These are phyloP conservation scores for Eulimnadia texana DNA, from an alignment of 1,140 invertebrate genomes.

Conservation along the genomic window DNA sequence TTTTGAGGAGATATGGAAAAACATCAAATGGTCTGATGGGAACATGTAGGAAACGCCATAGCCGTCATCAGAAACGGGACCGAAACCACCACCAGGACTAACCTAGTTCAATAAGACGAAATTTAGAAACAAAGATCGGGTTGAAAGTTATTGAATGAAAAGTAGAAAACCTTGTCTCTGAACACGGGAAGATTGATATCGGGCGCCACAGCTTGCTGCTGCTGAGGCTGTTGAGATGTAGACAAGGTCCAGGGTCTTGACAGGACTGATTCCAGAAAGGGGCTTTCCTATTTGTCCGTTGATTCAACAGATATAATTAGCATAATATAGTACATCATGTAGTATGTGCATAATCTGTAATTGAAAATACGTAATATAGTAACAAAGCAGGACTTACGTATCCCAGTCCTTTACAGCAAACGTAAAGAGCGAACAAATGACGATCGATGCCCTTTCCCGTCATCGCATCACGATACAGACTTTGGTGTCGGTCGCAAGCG, in stretches of 20 bases:
- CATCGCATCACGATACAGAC: constrained; percentile 32
- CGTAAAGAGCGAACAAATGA: constrained; percentile 39
- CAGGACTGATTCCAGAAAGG: constrained; percentile 33
- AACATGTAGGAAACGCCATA: constrained; percentile 40
- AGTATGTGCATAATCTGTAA: too few relatives aligned
- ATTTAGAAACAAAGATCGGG: neutral
- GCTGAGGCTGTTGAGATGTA: constrained; percentile 38
- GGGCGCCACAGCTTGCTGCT: constrained; percentile 33
- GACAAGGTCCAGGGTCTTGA: constrained; percentile 37
- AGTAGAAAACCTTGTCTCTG: constrained; percentile 27
- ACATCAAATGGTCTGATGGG: constrained; percentile 33
- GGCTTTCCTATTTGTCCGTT: constrained; percentile 27
- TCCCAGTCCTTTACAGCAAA: constrained; percentile 35
- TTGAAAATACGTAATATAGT: too few relatives aligned
- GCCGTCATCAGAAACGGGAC: constrained; percentile 36
- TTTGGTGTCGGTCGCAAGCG: constrained; percentile 28
- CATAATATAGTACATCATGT: too few relatives aligned
- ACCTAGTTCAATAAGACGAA: constrained; percentile 19
- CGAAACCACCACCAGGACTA: constrained; percentile 37
- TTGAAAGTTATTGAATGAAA: constrained; percentile 6
- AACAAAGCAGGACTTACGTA: constrained; percentile 27
- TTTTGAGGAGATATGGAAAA: constrained; percentile 38
- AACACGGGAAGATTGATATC: constrained; percentile 31
- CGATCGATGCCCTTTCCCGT: constrained; percentile 33
- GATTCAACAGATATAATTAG: neutral